Evolutionary conservation across 2,888 invertebrate species (phyloP), one percentile per base, ranked within the genome.

Genomic region (Andrena chrysosceles): DNA sequence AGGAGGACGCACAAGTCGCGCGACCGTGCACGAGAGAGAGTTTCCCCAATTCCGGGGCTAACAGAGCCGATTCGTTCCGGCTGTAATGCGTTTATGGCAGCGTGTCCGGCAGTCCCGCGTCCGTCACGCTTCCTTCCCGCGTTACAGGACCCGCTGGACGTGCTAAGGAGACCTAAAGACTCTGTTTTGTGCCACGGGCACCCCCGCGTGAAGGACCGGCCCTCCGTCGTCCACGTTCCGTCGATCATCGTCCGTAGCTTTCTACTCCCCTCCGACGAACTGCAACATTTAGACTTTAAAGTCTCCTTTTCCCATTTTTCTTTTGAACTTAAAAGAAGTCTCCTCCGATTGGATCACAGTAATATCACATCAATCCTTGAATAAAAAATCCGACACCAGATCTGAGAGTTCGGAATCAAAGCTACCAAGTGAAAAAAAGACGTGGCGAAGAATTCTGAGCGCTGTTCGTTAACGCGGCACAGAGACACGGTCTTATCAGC

Each of bases 11-110:
- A 73, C 84, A 86, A 87, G 89, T 90, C 90, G 88, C 89, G 86
- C 90, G 91, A 88, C 87, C 67, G 56, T 84, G 63, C 70, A 80
- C 59, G 64, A 75, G 84, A 81, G 84, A 83, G 81, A 87, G 86
- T 89, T 91, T 91, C 89, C 87, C 89, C 89, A 87, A 90, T 90
- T 92, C 90, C 82, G 81, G 76, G 83, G 74, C 73, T 82, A 90
- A 89, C 89, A 89, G 82, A 79, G 84, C 70, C 84, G 85, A 92
- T 93, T 93, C 91, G 93, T 92, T 91, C 89, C 93, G 92, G 92
- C 90, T 89, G 89, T 93, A 91, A 93, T 92, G 90, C 92, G 90
- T 92, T 93, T 91, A 93, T 91, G 90, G 90, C 85, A 84, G 85
- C 84, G 84, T 71, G 87, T 84, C 86, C 85, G 68, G 56, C 84